These are phyloP conservation scores for Nesoenas mayeri DNA, from an alignment of 2,113 vertebrate species.

Conservation along the genomic window DNA sequence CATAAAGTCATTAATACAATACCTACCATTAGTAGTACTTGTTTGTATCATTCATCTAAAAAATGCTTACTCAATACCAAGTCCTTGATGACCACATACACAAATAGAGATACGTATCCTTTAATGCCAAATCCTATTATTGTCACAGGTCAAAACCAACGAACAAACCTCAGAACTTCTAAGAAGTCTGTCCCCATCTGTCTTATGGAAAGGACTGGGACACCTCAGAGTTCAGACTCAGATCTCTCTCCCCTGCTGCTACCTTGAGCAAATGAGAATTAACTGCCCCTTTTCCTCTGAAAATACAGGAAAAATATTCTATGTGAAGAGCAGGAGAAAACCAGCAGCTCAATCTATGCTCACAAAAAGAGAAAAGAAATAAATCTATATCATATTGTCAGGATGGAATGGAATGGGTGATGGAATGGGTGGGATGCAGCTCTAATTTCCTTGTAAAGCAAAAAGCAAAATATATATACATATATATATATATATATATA, in stretches of 20 bases:
- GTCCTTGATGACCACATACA: not conserved
- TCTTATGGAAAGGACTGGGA: not conserved
- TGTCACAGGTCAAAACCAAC: not conserved
- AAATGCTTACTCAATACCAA: not conserved
- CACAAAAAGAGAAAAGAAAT: not conserved
- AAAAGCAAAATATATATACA: too few relatives aligned
- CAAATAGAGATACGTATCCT: not conserved
- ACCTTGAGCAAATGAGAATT: not conserved
- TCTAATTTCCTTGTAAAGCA: slow-evolving; percentile 13
- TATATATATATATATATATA: too few relatives aligned
- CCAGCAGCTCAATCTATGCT: not conserved
- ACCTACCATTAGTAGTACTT: not conserved
- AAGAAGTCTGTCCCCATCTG: not conserved
- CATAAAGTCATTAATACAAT: not conserved
- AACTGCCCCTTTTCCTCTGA: not conserved
- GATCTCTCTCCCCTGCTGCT: not conserved
- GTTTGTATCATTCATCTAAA: not conserved
- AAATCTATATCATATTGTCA: not conserved
- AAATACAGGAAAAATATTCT: not conserved
- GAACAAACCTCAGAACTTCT: not conserved
- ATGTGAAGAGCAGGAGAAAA: not conserved
- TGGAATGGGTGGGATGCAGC: slow-evolving; percentile 47
- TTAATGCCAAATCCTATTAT: not conserved
- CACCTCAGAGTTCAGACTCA: not conserved
- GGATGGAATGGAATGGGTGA: slow-evolving; percentile 11